Base-by-base conservation (phyloP, 2,888 invertebrate species). In the Pinctada fucata region DNA sequence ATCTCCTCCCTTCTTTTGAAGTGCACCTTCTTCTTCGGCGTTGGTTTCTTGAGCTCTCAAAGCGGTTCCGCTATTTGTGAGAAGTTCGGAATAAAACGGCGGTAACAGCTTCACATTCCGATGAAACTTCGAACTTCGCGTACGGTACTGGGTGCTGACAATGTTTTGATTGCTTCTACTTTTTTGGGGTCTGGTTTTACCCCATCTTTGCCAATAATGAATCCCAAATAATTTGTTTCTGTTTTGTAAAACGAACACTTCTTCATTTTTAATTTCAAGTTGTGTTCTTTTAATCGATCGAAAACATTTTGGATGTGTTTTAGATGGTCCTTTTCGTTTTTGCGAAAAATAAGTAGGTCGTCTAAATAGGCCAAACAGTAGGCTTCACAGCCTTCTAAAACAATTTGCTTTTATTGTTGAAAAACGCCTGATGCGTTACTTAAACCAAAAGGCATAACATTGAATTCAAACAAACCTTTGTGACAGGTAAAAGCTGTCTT, bases 71-170 rank as follows among this genome's bases (percentile, higher is more conserved):
- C 80, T 64, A 82, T 80, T 67, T 71, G 67, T 2, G 75, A 76
- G 51, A 80, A 82, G 50, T 82, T 78, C 3, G 82, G 82, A 45
- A 83, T 75, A 50, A 80, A 84, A 8, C 83, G 49, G 5, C 82
- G 45, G 47, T 83, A 83, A 48, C 81, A 83, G 8, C 75, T 78
- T 45, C 68, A 76, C 81, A 84, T 81, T 8, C 84, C 84, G 5
- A 85, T 72, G 68, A 83, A 82, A 4, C 71, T 50, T 13, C 84
- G 47, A 10, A 82, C 79, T 66, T 83, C 83, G 16, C 72, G 73
- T 5, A 83, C 82, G n/a, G 65, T 70, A 0, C 48, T 67, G 8
- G 81, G 83, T 8, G 80, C 73, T 3, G 81, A 68, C 51, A 83
- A 75, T 10, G 64, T n/a, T 50, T 51, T 52, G 49, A 81, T 79